Base-by-base conservation (phyloP, 2,888 invertebrate species). In the Cremastinae sp. region DNA sequence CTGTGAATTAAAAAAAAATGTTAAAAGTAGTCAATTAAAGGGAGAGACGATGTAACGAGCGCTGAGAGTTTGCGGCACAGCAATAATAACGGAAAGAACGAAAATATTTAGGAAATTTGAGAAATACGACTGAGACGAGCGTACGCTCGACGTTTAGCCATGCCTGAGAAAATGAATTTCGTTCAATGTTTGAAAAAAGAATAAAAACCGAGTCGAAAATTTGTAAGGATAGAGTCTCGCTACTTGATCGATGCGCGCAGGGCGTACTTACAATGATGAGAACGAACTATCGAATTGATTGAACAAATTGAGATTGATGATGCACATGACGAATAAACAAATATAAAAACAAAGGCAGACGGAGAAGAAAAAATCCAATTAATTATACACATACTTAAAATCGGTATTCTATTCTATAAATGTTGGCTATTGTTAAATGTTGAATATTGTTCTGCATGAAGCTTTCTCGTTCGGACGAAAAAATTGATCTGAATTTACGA, bases 361-460 rank as follows among this genome's bases (percentile, higher is more conserved):
- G 64, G 20, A 8, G 54, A 18, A 53, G 54, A 72, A 70, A 62
- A 54, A 79, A 65, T 12, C 36, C 51, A 56, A 28, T 83, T 84
- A 84, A 86, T 82, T 84, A 86, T 83, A 80, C 83, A 82, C 83
- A 82, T 83, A 87, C 82, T 83, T 58, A 79, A 81, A 86, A 87
- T 88, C 84, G 87, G 86, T 88, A 88, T 88, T 85, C 88, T 88
- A 88, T 86, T 88, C 88, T 88, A 88, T 88, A 88, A 88, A 88
- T 88, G 88, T 88, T 88, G 88, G 88, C 88, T 88, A 88, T 88
- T 88, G 88, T 88, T 88, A 88, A 88, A 88, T 88, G 88, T 88
- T 88, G 85, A 88, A 87, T 88, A 88, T 87, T 88, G 88, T 88
- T 88, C 88, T 79, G 80, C 82, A 80, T 76, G 80, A 59, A 80